Percentiles rank a stretch among this genome's conserved stretches.
Conservation (phyloP, 2,888 invertebrate species). For the Netelia fuscicornis region DNA sequence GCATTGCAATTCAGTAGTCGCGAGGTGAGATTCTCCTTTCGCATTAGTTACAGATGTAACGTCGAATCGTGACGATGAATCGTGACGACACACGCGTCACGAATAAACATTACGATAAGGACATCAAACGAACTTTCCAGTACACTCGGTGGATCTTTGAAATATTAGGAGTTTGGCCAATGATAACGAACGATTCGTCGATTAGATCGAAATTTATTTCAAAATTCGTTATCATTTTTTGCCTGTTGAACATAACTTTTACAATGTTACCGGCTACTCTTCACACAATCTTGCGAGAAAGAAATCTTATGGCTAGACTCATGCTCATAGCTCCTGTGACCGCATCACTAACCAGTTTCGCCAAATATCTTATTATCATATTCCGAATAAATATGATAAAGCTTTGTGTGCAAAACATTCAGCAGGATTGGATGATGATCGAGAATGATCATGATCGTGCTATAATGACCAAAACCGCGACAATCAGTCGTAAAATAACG, state of each 20-base stretch:
- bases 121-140: constrained; percentile 31
- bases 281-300: constrained; percentile 43
- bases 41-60: no score
- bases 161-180: constrained; percentile 56
- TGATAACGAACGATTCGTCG: constrained; percentile 44
- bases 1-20: not conserved
- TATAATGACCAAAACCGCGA: constrained; percentile 61
- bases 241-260: constrained; percentile 21
- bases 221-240: constrained; percentile 20
- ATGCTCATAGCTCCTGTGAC: constrained; percentile 38
- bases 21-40: no score
- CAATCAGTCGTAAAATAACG: constrained; percentile 58
- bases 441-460: constrained; percentile 42
- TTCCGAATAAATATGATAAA: constrained; percentile 33
- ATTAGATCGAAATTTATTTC: constrained; percentile 39
- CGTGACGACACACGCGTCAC: not conserved
- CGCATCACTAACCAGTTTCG: constrained; percentile 8
- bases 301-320: not conserved
- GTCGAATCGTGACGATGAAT: no score
- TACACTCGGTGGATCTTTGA: constrained; percentile 53
- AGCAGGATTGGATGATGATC: constrained; percentile 74
- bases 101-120: constrained; percentile 34
- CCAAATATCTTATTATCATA: constrained; percentile 35
- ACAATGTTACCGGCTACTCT: constrained; percentile 32
- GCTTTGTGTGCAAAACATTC: constrained; percentile 72